Conservation (phyloP, 1,140 invertebrate genomes). For the Drosophila nasuta region DNA sequence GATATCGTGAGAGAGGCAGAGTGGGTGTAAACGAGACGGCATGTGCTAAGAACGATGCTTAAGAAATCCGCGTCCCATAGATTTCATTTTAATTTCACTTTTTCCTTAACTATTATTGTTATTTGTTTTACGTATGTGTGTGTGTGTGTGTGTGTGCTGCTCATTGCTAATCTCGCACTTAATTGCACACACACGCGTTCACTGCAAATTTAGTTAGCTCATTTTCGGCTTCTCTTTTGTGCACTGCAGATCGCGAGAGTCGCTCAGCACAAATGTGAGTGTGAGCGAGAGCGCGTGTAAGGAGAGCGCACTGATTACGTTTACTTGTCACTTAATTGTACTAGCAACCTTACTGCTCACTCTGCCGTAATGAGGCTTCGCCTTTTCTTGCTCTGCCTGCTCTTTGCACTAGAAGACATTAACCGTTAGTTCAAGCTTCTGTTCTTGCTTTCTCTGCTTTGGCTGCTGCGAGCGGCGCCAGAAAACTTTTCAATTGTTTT, state of each 20-base stretch:
- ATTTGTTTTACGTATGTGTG: slow-evolving; percentile 32
- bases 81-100: slow-evolving; percentile 61
- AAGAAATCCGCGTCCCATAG: slow-evolving; percentile 27
- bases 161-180: slow-evolving; percentile 33
- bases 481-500: slow-evolving; percentile 54
- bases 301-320: slow-evolving; percentile 27
- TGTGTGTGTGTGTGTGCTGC: neutral
- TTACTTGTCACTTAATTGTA: slow-evolving; percentile 45
- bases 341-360: neutral
- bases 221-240: neutral
- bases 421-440: slow-evolving; percentile 6
- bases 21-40: neutral
- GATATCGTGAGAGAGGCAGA: neutral
- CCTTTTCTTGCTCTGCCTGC: neutral
- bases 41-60: slow-evolving; percentile 11
- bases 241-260: slow-evolving; percentile 2
- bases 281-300: neutral
- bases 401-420: slow-evolving; percentile 27
- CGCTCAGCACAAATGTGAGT: neutral
- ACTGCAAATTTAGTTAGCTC: neutral
- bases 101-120: slow-evolving; percentile 50
- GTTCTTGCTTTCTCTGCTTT: neutral
- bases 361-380: slow-evolving; percentile 7
- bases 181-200: slow-evolving; percentile 33
- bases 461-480: slow-evolving; percentile 35